Evolutionary conservation across 2,888 invertebrate genomes (phyloP).

Genomic region (Unio pictorum): DNA sequence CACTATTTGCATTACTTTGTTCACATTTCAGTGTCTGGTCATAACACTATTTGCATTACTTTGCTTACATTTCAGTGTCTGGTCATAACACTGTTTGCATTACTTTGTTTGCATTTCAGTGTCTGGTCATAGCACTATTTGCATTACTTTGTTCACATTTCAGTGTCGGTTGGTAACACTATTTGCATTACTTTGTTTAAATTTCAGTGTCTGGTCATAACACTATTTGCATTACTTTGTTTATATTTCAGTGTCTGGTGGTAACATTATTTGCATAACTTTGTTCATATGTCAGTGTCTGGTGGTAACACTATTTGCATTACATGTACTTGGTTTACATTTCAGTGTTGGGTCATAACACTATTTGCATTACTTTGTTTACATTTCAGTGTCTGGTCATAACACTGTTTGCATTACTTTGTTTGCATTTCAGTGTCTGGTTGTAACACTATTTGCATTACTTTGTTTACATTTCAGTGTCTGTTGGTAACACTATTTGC

Average conservation of each 20-base stretch:
- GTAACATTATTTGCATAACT: neutral
- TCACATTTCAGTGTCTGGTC: conserved; percentile 48
- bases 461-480: too few species aligned
- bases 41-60: conserved; percentile 6
- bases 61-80: conserved; percentile 42
- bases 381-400: conserved; percentile 45
- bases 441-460: too few species aligned
- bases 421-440: too few species aligned
- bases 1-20: neutral
- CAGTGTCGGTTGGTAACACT: conserved; percentile 37
- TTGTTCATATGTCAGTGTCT: conserved; percentile 45
- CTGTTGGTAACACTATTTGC: too few species aligned
- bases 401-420: too few species aligned
- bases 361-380: neutral
- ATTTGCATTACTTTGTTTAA: neutral
- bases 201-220: conserved; percentile 50
- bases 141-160: conserved; percentile 3
- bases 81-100: conserved; percentile 1
- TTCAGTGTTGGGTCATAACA: conserved; percentile 43
- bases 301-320: neutral
- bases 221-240: too few species aligned
- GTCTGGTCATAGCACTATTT: conserved; percentile 23
- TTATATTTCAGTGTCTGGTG: conserved; percentile 45
- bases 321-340: neutral
- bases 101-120: conserved; percentile 34